Evolutionary conservation across 2,888 invertebrate species (phyloP).

Genomic region (Sisyra terminalis): DNA sequence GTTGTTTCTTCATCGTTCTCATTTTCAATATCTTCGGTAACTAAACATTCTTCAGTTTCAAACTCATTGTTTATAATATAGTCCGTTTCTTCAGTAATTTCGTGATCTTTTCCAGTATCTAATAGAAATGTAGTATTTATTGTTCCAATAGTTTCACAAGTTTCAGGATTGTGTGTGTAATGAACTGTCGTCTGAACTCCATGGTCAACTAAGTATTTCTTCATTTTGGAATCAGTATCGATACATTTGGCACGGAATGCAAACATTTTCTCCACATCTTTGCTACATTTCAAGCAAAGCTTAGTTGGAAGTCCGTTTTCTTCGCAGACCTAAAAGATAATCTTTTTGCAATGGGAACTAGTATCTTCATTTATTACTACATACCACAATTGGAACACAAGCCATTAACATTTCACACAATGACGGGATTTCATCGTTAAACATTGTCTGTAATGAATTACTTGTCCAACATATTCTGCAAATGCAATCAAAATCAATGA

Average conservation of each 20-base stretch:
- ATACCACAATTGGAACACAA: constrained; percentile 8
- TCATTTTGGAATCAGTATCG: constrained; percentile 5
- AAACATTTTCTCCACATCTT: constrained; percentile 3
- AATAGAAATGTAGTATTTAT: constrained; percentile 4
- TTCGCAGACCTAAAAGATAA: constrained; percentile 5
- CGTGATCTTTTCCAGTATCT: neutral
- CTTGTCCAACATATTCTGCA: constrained; percentile 7
- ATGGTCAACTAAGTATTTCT: constrained; percentile 4
- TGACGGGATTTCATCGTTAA: constrained; percentile 8
- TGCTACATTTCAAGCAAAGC: constrained; percentile 5
- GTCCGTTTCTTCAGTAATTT: neutral
- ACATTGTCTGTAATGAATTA: constrained; percentile 2
- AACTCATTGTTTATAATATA: neutral
- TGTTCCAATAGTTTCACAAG: constrained; percentile 8
- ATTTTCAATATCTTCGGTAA: neutral
- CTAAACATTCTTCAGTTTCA: neutral
- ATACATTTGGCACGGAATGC: constrained; percentile 7
- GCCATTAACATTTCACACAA: constrained; percentile 9
- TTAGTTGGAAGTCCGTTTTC: constrained; percentile 9
- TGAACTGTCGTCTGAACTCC: constrained; percentile 6
- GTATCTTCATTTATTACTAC: neutral
- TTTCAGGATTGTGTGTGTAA: constrained; percentile 2
- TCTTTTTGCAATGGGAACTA: neutral
- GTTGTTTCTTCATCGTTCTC: neutral
- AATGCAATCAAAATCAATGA: constrained; percentile 6